phyloP scores from a whole-genome alignment of 2,113 vertebrate genomes.

The Oryzias curvinotus region DNA sequence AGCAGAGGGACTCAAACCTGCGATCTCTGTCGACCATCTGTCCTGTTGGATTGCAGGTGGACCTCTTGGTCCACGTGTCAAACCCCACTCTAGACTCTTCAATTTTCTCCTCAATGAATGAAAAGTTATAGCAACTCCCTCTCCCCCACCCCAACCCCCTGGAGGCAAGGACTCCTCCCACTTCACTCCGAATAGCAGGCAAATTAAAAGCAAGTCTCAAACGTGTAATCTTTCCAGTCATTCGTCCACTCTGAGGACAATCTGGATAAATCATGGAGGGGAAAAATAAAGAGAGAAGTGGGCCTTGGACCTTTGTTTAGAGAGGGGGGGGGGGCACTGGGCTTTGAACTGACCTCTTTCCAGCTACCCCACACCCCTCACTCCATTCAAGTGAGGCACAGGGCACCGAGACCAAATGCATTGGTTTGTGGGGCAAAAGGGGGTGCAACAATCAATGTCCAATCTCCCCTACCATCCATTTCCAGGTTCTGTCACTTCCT shows the following conservation, averaged over 20 bases:
- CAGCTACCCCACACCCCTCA: background rate
- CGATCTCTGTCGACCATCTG: constrained; percentile 56
- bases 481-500: constrained; percentile 54
- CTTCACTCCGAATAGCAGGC: constrained; percentile 16
- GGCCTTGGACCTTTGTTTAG: constrained; percentile 10
- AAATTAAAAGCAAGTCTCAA: constrained; percentile 50
- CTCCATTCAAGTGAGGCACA: constrained; percentile 28
- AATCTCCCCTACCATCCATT: constrained; percentile 40
- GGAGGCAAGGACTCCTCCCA: background rate
- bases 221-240: constrained; percentile 43
- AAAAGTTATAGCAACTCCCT: constrained; percentile 54
- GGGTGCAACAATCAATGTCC: constrained; percentile 55
- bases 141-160: constrained; percentile 16
- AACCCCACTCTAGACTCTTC: constrained; percentile 63
- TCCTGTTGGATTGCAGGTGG: constrained; percentile 57
- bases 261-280: constrained; percentile 52
- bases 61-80: constrained; percentile 45
- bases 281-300: constrained; percentile 27
- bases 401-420: constrained; percentile 54
- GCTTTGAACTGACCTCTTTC: constrained; percentile 53
- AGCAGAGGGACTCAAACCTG: constrained; percentile 64
- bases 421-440: constrained; percentile 52
- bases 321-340: background rate
- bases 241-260: constrained; percentile 28
- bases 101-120: constrained; percentile 65